A percentile compares a stretch with the other conserved stretches of the same genome.
Evolutionary conservation across 2,888 invertebrate species (phyloP).

Genomic region (Parnassius glacialis): DNA sequence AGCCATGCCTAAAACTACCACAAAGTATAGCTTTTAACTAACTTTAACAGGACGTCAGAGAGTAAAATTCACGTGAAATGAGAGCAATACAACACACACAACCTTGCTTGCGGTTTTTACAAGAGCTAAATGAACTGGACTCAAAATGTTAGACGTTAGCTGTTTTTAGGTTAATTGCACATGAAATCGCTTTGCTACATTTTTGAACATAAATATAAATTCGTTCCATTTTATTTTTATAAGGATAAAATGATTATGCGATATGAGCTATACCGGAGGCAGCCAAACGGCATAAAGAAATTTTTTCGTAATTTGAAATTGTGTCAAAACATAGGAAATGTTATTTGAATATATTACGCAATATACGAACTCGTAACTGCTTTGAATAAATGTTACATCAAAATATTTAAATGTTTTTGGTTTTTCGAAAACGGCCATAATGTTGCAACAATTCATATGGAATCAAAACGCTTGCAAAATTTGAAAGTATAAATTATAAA

Average conservation of each 20-base stretch:
- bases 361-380: too few species aligned
- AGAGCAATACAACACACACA: slow-evolving; percentile 18
- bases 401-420: neutral
- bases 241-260: neutral
- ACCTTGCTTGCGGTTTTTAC: slow-evolving; percentile 23
- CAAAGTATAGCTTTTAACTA: too few species aligned
- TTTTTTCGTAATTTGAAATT: too few species aligned
- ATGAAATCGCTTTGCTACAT: too few species aligned
- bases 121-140: slow-evolving; percentile 19
- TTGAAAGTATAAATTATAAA: neutral
- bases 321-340: too few species aligned
- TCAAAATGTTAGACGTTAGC: slow-evolving; percentile 2
- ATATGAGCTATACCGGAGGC: neutral
- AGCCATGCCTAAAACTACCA: too few species aligned
- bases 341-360: too few species aligned
- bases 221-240: too few species aligned
- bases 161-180: neutral
- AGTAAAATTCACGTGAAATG: slow-evolving; percentile 20
- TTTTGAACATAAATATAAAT: too few species aligned
- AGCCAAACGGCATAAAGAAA: too few species aligned
- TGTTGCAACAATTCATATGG: neutral
- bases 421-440: neutral
- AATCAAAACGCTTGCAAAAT: neutral
- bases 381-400: too few species aligned
- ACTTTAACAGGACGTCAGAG: neutral